phyloP scores from a whole-genome alignment of 2,888 invertebrate species.

The Endotricha flammealis region DNA sequence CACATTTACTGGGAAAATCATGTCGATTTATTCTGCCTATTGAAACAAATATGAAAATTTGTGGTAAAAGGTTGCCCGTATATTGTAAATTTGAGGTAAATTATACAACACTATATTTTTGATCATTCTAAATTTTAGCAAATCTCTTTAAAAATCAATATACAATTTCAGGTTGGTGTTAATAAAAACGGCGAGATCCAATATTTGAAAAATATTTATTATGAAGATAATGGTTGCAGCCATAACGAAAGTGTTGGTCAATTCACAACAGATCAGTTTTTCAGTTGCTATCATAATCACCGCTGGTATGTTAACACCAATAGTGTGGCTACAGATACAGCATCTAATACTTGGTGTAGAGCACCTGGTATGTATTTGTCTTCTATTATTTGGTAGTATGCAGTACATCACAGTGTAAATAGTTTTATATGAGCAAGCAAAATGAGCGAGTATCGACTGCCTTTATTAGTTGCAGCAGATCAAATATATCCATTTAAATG shows the following conservation, averaged over 20 bases:
- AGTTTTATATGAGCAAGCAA: too few species aligned
- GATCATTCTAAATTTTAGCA: too few species aligned
- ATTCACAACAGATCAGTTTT: conserved; percentile 48
- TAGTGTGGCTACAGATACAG: conserved; percentile 80
- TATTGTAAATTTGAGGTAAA: conserved; percentile 76
- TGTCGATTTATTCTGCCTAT: conserved; percentile 81
- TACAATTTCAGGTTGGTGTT: conserved; percentile 78
- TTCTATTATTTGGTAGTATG: too few species aligned
- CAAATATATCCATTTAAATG: too few species aligned
- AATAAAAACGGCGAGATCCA: conserved; percentile 81
- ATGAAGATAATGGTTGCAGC: conserved; percentile 71
- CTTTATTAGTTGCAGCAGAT: too few species aligned
- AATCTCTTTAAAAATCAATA: too few species aligned
- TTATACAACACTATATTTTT: too few species aligned
- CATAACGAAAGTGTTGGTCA: conserved; percentile 64
- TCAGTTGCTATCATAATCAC: conserved; percentile 75
- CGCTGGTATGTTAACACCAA: conserved; percentile 77
- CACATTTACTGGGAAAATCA: conserved; percentile 76
- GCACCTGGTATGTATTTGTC: conserved; percentile 77
- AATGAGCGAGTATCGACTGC: too few species aligned
- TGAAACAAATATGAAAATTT: conserved; percentile 80
- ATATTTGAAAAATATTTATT: conserved; percentile 75
- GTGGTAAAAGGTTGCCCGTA: conserved; percentile 78
- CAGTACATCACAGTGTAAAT: background rate
- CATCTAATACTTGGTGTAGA: conserved; percentile 84